Base-by-base conservation (phyloP, 2,113 vertebrate species). In the Australoheros scitulus region DNA sequence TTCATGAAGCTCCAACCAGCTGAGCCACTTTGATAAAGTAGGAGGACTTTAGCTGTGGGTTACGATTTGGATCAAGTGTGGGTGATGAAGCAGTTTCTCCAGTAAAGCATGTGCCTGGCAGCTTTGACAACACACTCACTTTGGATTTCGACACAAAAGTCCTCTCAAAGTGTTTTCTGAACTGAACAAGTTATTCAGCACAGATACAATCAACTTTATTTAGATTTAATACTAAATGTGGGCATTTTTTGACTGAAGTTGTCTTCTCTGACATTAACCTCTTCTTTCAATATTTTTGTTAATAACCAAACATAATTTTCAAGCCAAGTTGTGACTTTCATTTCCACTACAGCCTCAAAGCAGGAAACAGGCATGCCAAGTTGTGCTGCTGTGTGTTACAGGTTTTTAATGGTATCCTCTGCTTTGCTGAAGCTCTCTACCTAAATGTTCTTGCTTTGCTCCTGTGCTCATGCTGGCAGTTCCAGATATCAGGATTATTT, bases 41-140 rank as follows among this genome's bases (percentile, higher is more conserved):
- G 77, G 75, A 32, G 17, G 65, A 15, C 70, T 83, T 86, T 75
- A 74, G 72, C 87, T 90, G 88, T 65, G 76, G 86, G 82, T 78
- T 84, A 79, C 57, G 80, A 90, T 87, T 90, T 90, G 80, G 74
- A 88, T 87, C 82, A 78, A 85, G 89, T 80, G 80, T 68, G 76
- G 63, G 56, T 85, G 79, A 83, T 76, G 65, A 76, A 83, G 82
- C 80, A 79, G 60, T 89, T 85, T 83, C 14, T 60, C 70, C 41
- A 41, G 47, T 70, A 32, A 70, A 80, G 77, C 61, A 75, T 36
- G 34, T 78, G 43, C 68, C 83, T 58, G 11, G 50, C 60, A 76
- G 80, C 77, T 7, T 58, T 52, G 32, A 76, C 41, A 65, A 77
- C 76, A 84, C 47, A 38, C 61, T 50, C 59, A 58, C 41, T 79